Base-by-base conservation (phyloP, 2,113 vertebrate genomes). In the Dascyllus trimaculatus region DNA sequence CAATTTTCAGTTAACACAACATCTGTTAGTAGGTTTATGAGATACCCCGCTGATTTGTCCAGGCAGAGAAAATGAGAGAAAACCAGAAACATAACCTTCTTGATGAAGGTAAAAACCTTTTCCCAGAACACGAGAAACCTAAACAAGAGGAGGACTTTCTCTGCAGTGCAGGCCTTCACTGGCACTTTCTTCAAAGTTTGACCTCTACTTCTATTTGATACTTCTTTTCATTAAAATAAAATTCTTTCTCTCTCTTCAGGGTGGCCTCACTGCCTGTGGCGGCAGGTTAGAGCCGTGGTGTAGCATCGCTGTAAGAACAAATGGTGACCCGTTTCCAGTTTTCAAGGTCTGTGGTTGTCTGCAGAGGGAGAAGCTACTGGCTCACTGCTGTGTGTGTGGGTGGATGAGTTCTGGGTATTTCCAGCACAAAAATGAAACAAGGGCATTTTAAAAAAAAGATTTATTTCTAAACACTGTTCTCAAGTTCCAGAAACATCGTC, bases 81-180 rank as follows among this genome's bases (percentile, higher is more conserved):
- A 72, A 81, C 71, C 22, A 43, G 59, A 86, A 80, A 71, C 49
- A 60, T 4, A 60, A 60, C 59, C n/a, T 72, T 70, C 11, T 64
- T 15, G 1, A 4, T 69, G 40, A 15, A 67, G 25, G 48, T 67
- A 15, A 66, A 66, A 66, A 68, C 8, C 63, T 78, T 81, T 80
- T 85, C 77, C 68, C 65, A 85, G 66, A 81, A 62, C 51, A 71
- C 21, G 46, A 76, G 43, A 72, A 83, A 63, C 60, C 65, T 46
- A 22, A 79, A 79, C 32, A 61, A 61, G 54, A 69, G 25, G 57
- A 74, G 51, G 54, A 86, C 54, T 21, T 53, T 52, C 52, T 78
- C 45, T 48, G 17, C 22, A 59, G 60, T 22, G 11, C 21, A 78
- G n/a, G 45, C 56, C 56, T 51, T 67, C 25, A 32, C 11, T 43